Evolutionary conservation across 2,797 vertebrate species (phyloP).

Genomic region (Phoebastria nigripes): DNA sequence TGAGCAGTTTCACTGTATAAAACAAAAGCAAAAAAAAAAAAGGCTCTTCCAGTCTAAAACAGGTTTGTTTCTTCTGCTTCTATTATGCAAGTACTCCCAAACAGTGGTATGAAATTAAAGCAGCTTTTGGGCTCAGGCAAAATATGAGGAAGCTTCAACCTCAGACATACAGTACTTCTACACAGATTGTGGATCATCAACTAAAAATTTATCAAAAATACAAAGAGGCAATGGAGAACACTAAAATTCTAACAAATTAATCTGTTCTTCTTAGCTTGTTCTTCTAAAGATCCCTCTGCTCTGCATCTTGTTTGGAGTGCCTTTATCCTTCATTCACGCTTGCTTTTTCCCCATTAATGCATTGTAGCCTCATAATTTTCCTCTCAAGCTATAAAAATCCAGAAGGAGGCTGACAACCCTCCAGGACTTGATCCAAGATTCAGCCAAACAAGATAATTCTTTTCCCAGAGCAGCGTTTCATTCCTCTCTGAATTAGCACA

Average conservation of each 20-base stretch:
- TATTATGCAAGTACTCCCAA: not conserved
- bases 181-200: not conserved
- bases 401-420: not conserved
- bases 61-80: not conserved
- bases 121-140: not conserved
- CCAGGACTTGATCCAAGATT: conserved; percentile 2
- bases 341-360: not conserved
- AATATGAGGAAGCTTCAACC: not conserved
- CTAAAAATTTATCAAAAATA: not conserved
- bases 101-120: not conserved
- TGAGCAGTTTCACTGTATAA: not conserved
- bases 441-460: not conserved
- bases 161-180: not conserved
- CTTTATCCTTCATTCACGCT: not conserved
- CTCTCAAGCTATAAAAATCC: not conserved
- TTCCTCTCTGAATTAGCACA: not conserved
- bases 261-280: not conserved
- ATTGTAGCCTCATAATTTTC: not conserved
- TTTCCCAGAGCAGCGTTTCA: not conserved
- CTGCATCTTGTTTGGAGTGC: not conserved
- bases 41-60: not conserved
- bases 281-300: not conserved
- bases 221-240: not conserved
- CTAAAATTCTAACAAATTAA: not conserved
- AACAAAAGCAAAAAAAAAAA: not conserved